These are phyloP conservation scores for Spodoptera litura DNA, from an alignment of 1,140 invertebrate genomes.

Conservation along the genomic window DNA sequence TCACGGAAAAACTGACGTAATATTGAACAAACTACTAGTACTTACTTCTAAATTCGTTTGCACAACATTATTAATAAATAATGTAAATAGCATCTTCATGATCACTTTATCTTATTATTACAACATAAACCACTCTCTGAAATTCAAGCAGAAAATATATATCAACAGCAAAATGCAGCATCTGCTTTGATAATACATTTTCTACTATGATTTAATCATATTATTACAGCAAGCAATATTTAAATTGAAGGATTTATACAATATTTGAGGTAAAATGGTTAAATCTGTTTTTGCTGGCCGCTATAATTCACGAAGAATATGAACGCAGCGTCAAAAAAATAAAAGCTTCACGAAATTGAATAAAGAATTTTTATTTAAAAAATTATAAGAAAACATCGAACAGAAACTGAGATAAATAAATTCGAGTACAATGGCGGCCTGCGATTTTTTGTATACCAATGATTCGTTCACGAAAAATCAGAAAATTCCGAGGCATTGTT, in stretches of 20 bases:
- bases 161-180: neutral
- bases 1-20: no score
- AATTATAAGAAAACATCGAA: slow-evolving; percentile 27
- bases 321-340: slow-evolving; percentile 17
- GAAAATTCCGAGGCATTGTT: slow-evolving; percentile 18
- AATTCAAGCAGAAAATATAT: no score
- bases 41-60: no score
- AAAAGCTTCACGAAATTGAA: slow-evolving; percentile 1
- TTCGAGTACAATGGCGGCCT: slow-evolving; percentile 11
- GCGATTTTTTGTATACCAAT: slow-evolving; percentile 16
- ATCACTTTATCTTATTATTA: no score
- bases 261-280: slow-evolving; percentile 2
- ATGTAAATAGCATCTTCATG: no score
- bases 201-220: neutral
- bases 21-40: no score
- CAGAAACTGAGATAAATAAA: slow-evolving; percentile 21
- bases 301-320: neutral
- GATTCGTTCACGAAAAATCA: slow-evolving; percentile 31
- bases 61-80: no score
- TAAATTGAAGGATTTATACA: neutral
- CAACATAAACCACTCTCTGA: no score
- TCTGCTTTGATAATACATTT: no score
- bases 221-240: slow-evolving; percentile 5
- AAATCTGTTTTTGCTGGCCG: neutral
- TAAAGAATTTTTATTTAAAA: slow-evolving; percentile 15